Base-by-base conservation (phyloP, 2,113 vertebrate genomes). In the Trematomus loennbergii region DNA sequence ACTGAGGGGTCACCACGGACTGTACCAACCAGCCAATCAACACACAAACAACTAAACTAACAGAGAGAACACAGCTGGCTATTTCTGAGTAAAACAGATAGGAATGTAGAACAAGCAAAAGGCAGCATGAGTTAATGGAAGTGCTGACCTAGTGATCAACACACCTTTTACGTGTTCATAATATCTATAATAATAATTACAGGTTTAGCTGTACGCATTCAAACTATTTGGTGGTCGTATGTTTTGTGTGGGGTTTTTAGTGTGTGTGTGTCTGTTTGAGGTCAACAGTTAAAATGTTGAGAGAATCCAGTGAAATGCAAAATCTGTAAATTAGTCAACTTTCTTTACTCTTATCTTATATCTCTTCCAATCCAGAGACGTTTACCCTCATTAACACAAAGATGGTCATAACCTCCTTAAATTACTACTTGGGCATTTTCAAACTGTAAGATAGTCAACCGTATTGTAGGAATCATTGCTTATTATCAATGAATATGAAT, bases 1-100 rank as follows among this genome's bases (percentile, higher is more conserved):
- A 86, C 75, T 29, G 79, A 76, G 67, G 69, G 83, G 70, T 72
- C 69, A 81, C 58, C 72, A 61, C 78, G 81, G 85, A 89, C 83
- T 54, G 18, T 83, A 67, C 72, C 70, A 79, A 91, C 48, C n/a
- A 20, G 78, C 59, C 79, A 83, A 75, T 82, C 78, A 77, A 52
- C 75, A 61, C 59, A 72, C 72, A 71, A 49, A 68, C 61, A 54
- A 61, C 9, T 20, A 33, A 0, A 43, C 33, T 49, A 46, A 67
- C n/a, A 20, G 73, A 22, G 49, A 60, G n/a, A 50, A 75, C 5
- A 20, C 53, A 58, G 78, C 10, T 46, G 4, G 49, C 29, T 49
- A 40, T 45, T 36, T 59, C 16, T 5, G 48, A 33, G 5, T 46
- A 40, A 82, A 55, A 65, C 18, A 46, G 53, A 68, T 4, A 46